Base-by-base conservation (phyloP, 2,797 vertebrate species). In the Furcifer pardalis region DNA sequence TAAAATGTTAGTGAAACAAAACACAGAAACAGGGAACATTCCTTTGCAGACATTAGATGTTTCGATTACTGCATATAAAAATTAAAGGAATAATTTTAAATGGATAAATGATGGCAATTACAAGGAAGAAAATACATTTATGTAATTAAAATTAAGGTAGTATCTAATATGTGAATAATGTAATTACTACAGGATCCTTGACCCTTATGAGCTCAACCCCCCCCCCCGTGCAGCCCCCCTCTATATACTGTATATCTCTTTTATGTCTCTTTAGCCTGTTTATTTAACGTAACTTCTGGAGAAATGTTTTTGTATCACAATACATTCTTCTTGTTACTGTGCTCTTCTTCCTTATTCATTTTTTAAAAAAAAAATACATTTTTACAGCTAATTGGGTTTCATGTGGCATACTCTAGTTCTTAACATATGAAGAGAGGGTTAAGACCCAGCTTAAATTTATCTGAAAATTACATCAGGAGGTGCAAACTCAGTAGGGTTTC, bases 41-140 rank as follows among this genome's bases (percentile, higher is more conserved):
- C 92, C 91, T 89, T 86, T 91, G 82, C 92, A 89, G 88, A 90
- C 93, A 95, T 94, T 95, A 94, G 83, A 94, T 86, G 82, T 89
- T 93, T 89, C 90, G 92, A 95, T 94, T 86, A 87, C 88, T 90
- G 94, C 83, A 91, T 94, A 89, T 93, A 95, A 96, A 95, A 56
- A 95, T 96, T 95, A 93, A 94, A 95, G 93, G 1, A 83, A 93
- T 95, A 94, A 94, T 89, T 93, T 93, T 94, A 95, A 96, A 93
- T 93, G 92, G 91, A 94, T 94, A 95, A 96, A 95, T 95, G 84
- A 92, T 89, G 91, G 89, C 95, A 91, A 91, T 95, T 94, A 94
- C 94, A 94, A 91, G 93, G 92, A 92, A 93, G 23, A 94, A 95
- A 95, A 94, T 93, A 94, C 88, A 94, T 92, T 95, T 95, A 93